Conservation (phyloP, 2,113 vertebrate genomes). For the Arvicanthis niloticus region DNA sequence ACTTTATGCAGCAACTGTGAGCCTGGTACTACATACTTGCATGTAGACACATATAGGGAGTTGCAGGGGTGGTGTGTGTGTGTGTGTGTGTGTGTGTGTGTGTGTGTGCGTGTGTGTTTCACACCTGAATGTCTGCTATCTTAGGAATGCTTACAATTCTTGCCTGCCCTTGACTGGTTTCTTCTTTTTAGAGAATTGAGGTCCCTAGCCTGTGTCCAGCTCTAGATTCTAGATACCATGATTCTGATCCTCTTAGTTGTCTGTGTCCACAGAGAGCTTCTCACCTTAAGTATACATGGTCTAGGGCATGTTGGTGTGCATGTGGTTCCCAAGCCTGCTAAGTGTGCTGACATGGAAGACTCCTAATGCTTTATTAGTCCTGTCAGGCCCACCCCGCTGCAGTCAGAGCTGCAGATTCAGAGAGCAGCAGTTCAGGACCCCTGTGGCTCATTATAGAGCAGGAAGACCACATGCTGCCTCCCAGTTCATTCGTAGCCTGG, state of each 20-base stretch:
- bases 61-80: no score
- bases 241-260: accelerated
- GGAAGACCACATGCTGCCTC: background rate
- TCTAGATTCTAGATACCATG: accelerated
- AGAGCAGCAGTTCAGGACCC: no score
- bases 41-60: background rate
- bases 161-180: background rate
- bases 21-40: background rate
- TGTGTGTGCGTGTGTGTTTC: background rate
- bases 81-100: background rate
- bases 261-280: background rate
- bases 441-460: background rate
- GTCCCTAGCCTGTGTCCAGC: background rate
- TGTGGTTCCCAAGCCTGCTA: background rate
- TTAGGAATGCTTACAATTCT: background rate
- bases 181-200: background rate
- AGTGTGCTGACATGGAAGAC: background rate
- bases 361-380: background rate
- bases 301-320: background rate
- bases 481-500: background rate
- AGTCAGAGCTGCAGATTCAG: background rate
- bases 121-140: background rate
- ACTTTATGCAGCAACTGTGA: background rate
- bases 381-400: background rate
- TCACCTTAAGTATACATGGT: accelerated